Conservation (phyloP, 2,113 vertebrate genomes). For the Gambusia affinis region DNA sequence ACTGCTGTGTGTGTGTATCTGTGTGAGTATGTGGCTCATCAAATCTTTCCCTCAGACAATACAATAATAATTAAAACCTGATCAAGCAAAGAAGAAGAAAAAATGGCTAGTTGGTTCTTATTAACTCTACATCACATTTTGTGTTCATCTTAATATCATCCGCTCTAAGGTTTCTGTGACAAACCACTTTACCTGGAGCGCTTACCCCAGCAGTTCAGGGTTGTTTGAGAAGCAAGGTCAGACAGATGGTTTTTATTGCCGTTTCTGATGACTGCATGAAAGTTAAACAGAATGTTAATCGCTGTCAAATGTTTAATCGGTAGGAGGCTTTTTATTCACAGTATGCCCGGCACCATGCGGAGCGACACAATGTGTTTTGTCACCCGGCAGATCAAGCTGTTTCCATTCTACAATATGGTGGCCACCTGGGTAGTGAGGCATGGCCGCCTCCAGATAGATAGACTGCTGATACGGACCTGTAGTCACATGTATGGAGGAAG, state of each 20-base stretch:
- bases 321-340: slow-evolving; percentile 36
- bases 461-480: slow-evolving; percentile 48
- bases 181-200: neutral
- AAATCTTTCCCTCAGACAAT: too few relatives aligned
- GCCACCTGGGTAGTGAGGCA: slow-evolving; percentile 62
- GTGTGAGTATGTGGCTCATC: too few relatives aligned
- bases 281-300: slow-evolving; percentile 27
- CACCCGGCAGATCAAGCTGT: slow-evolving; percentile 54
- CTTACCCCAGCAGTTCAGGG: neutral
- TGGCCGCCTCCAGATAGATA: slow-evolving; percentile 53
- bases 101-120: neutral
- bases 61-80: too few relatives aligned
- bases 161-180: neutral
- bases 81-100: neutral
- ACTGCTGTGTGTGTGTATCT: neutral
- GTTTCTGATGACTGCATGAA: neutral
- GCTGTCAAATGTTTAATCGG: slow-evolving; percentile 22
- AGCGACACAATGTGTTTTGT: slow-evolving; percentile 49
- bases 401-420: slow-evolving; percentile 54
- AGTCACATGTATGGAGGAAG: slow-evolving; percentile 34
- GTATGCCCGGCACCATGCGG: slow-evolving; percentile 27
- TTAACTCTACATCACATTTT: neutral
- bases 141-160: neutral
- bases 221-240: neutral
- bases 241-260: neutral